Evolutionary conservation across 2,888 invertebrate genomes (phyloP), one percentile per base, ranked within the genome.

Genomic region (Blastobasis lacticolella): DNA sequence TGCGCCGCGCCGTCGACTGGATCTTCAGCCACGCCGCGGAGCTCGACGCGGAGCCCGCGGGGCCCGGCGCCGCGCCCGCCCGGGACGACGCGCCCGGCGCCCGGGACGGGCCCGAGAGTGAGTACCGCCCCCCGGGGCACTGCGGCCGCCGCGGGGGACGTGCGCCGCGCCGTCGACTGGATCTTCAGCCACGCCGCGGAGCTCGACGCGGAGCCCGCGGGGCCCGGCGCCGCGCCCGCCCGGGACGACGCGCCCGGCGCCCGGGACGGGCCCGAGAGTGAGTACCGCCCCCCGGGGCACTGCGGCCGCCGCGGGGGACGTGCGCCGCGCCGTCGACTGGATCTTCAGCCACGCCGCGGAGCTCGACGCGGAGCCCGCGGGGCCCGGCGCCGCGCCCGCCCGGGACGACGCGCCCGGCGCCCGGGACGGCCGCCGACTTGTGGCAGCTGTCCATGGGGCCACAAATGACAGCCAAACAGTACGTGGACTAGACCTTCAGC

Each of bases 401-500:
- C n/a, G n/a, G n/a, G n/a, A n/a, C n/a, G n/a, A n/a, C n/a, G n/a
- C n/a, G n/a, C n/a, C n/a, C n/a, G n/a, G n/a, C n/a, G n/a, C n/a
- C n/a, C n/a, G n/a, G n/a, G n/a, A n/a, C n/a, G n/a, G n/a, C n/a
- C n/a, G n/a, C n/a, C n/a, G n/a, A n/a, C n/a, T n/a, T n/a, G n/a
- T n/a, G n/a, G n/a, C n/a, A n/a, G n/a, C n/a, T n/a, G n/a, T n/a
- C n/a, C n/a, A n/a, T n/a, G n/a, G n/a, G n/a, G n/a, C n/a, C n/a
- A n/a, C n/a, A n/a, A n/a, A n/a, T n/a, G n/a, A n/a, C n/a, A n/a
- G n/a, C n/a, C n/a, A n/a, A n/a, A n/a, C n/a, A n/a, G n/a, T n/a
- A n/a, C 4, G 93, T 95, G 37, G 98, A 98, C 85, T 99, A 98
- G 98, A 96, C 98, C 71, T 97, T 98, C 86, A 96, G 95, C 68